phyloP scores from a whole-genome alignment of 2,113 vertebrate species.

The Elachura formosa region DNA sequence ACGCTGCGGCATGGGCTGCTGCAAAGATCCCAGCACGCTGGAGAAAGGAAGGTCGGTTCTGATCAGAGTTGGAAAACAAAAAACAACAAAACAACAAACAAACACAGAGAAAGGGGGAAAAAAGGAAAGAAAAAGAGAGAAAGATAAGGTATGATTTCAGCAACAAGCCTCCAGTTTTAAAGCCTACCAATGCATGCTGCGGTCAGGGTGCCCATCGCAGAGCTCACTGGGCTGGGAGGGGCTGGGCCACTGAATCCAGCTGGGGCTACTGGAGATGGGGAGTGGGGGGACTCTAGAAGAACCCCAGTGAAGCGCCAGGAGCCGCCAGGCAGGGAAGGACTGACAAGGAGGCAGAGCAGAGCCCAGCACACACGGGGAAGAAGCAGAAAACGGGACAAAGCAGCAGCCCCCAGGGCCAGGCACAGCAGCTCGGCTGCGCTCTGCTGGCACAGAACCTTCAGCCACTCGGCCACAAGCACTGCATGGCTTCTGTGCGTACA shows the following conservation, averaged over 20 bases:
- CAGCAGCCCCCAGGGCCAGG: background rate
- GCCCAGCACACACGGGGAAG: background rate
- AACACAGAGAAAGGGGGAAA: background rate
- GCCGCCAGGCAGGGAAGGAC: background rate
- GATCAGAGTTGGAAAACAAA: conserved; percentile 20
- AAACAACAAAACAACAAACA: background rate
- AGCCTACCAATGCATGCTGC: background rate
- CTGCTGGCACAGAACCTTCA: background rate
- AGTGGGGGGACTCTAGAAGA: background rate
- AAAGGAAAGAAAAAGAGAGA: conserved; percentile 60
- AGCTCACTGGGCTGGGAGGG: background rate
- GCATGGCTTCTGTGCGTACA: background rate
- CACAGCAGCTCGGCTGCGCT: background rate
- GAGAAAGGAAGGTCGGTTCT: conserved; percentile 58
- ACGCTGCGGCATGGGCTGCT: conserved; percentile 62
- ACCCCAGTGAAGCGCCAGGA: background rate
- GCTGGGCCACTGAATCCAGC: background rate
- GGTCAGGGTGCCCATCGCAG: background rate
- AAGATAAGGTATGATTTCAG: conserved; percentile 57
- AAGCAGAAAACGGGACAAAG: background rate
- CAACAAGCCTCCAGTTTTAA: background rate
- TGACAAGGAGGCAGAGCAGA: background rate
- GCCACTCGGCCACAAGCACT: background rate
- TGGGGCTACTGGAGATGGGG: background rate
- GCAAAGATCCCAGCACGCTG: conserved; percentile 54